A percentile compares a stretch with the other conserved stretches of the same genome.
Evolutionary conservation across 2,797 vertebrate genomes (phyloP).

Genomic region (Toxotes lorentzi): DNA sequence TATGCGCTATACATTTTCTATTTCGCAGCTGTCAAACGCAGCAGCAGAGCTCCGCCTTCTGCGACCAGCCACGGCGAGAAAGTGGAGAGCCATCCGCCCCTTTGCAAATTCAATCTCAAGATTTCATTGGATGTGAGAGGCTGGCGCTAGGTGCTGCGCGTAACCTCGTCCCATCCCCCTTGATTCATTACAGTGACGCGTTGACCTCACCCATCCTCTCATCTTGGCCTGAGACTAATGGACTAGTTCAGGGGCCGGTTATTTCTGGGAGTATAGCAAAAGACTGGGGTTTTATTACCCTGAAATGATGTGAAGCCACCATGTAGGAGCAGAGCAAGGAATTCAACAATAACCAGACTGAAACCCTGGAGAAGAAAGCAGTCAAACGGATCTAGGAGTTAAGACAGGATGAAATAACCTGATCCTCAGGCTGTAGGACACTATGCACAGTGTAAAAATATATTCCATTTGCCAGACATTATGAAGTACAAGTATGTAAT

Average conservation of each 20-base stretch:
- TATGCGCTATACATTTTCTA: slow-evolving; percentile 67
- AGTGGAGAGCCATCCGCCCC: slow-evolving; percentile 50
- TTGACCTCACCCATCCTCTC: slow-evolving; percentile 74
- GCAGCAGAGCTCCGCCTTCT: slow-evolving; percentile 68
- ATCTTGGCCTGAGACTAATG: slow-evolving; percentile 51
- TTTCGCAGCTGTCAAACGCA: slow-evolving; percentile 84
- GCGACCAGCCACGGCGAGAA: slow-evolving; percentile 43
- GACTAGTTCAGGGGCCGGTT: slow-evolving; percentile 44
- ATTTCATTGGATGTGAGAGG: slow-evolving; percentile 64
- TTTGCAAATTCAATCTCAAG: slow-evolving; percentile 49
- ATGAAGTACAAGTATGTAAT: not conserved
- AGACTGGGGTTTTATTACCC: slow-evolving; percentile 9
- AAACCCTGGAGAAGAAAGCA: not conserved
- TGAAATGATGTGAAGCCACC: slow-evolving; percentile 2
- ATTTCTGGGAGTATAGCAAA: slow-evolving; percentile 25
- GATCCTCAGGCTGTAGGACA: not conserved
- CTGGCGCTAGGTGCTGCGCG: slow-evolving; percentile 37
- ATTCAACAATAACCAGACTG: not conserved
- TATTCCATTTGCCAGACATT: not conserved
- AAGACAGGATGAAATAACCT: not conserved
- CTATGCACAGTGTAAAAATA: not conserved
- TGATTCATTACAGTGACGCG: slow-evolving; percentile 70
- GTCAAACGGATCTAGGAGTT: not conserved
- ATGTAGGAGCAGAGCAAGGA: not conserved
- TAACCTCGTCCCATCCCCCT: slow-evolving; percentile 72